phyloP scores from a whole-genome alignment of 2,797 vertebrate genomes.

The Sebastes hopkinsi region DNA sequence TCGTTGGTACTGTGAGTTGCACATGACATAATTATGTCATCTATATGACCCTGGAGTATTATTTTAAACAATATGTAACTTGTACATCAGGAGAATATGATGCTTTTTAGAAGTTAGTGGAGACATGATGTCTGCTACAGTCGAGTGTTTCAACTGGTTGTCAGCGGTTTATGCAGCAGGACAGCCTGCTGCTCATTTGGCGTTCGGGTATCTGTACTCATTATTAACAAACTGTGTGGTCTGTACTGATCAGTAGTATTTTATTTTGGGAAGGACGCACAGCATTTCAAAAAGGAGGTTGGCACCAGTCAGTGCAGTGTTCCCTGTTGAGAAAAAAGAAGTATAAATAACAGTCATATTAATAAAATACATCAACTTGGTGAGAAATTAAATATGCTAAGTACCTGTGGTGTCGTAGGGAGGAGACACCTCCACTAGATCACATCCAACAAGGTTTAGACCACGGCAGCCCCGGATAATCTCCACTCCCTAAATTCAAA shows the following conservation, averaged over 20 bases:
- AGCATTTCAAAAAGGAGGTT: slow-evolving; percentile 97
- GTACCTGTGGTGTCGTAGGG: slow-evolving; percentile 91
- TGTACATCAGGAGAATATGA: neutral
- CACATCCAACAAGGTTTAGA: slow-evolving; percentile 91
- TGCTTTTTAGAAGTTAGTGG: neutral
- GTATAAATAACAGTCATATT: neutral
- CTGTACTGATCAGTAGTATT: slow-evolving; percentile 69
- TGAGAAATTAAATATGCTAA: neutral
- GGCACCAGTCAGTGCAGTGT: slow-evolving; percentile 91
- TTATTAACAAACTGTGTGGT: neutral
- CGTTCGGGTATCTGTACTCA: neutral
- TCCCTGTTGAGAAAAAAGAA: slow-evolving; percentile 80
- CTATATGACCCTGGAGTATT: neutral
- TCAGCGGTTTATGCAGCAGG: neutral
- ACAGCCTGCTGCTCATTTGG: neutral
- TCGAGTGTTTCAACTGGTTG: neutral
- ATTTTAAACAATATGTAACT: neutral
- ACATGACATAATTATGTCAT: slow-evolving; percentile 27
- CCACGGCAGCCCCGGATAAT: slow-evolving; percentile 92
- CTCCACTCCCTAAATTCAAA: slow-evolving; percentile 87
- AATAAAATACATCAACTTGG: neutral
- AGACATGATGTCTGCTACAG: neutral
- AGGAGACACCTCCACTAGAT: slow-evolving; percentile 93
- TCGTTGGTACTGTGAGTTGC: slow-evolving; percentile 2
- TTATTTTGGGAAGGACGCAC: slow-evolving; percentile 88